Conservation (phyloP, 2,888 invertebrate genomes). For the Latrodectus hesperus region DNA sequence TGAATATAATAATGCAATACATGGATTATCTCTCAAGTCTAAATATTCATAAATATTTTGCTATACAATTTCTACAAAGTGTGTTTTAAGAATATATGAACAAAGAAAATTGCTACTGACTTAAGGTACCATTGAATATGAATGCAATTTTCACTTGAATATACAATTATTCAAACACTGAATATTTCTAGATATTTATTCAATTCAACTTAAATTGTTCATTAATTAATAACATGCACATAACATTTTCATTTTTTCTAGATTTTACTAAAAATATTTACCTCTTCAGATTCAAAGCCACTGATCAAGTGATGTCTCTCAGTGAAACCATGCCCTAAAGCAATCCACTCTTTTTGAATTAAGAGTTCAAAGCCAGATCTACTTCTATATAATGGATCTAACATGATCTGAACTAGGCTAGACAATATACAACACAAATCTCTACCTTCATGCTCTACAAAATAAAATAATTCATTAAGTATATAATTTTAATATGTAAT, state of each 20-base stretch:
- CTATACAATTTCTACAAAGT: too few relatives aligned
- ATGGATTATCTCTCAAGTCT: too few relatives aligned
- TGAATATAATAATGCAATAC: too few relatives aligned
- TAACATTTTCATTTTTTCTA: too few relatives aligned
- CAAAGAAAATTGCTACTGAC: too few relatives aligned
- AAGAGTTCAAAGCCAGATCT: slow-evolving; percentile 91
- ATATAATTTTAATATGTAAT: too few relatives aligned
- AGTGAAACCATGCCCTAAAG: slow-evolving; percentile 92
- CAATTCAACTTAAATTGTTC: too few relatives aligned
- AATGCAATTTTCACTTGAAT: too few relatives aligned
- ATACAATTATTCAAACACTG: background rate
- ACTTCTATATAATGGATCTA: slow-evolving; percentile 89
- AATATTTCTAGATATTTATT: background rate
- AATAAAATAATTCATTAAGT: slow-evolving; percentile 52
- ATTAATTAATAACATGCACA: too few relatives aligned
- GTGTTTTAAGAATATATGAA: too few relatives aligned
- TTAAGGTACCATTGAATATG: too few relatives aligned
- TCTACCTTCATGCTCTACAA: slow-evolving; percentile 84
- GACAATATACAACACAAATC: slow-evolving; percentile 92
- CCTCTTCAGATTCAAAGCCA: slow-evolving; percentile 72
- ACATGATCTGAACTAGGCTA: slow-evolving; percentile 87
- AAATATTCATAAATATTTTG: too few relatives aligned
- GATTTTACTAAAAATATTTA: slow-evolving; percentile 17
- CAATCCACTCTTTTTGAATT: slow-evolving; percentile 95
- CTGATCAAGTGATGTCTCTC: slow-evolving; percentile 75